These are phyloP conservation scores for Daktulosphaira vitifoliae DNA, from an alignment of 1,140 invertebrate genomes.

Conservation along the genomic window DNA sequence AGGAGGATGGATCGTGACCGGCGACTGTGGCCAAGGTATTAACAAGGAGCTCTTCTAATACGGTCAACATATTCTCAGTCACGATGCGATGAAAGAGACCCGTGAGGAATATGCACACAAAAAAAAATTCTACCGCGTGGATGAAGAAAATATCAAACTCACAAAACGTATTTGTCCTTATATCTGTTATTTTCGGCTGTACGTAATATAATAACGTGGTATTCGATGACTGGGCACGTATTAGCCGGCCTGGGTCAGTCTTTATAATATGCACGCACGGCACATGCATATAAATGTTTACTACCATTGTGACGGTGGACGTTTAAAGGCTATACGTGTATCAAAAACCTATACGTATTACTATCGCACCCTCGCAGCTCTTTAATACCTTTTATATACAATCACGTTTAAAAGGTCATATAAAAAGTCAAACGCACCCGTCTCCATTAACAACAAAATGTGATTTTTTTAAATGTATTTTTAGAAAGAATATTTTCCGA, in stretches of 20 bases:
- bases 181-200: neutral
- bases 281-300: neutral
- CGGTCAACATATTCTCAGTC: slow-evolving; percentile 16
- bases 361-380: too few species aligned
- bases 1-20: slow-evolving; percentile 19
- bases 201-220: neutral
- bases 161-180: neutral
- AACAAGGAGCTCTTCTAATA: slow-evolving; percentile 25
- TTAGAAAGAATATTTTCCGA: too few species aligned
- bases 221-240: slow-evolving; percentile 13
- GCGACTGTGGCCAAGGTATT: slow-evolving; percentile 26
- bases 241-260: neutral
- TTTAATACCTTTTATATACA: too few species aligned
- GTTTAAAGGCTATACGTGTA: too few species aligned
- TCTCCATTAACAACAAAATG: too few species aligned
- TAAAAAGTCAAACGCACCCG: too few species aligned
- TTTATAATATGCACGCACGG: neutral
- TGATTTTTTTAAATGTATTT: too few species aligned
- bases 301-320: too few species aligned
- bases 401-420: too few species aligned
- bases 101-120: too few species aligned
- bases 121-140: neutral
- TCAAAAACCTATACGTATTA: too few species aligned
- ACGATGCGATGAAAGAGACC: slow-evolving; percentile 4
- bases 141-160: neutral